A percentile compares a stretch with the other conserved stretches of the same genome.
These are phyloP conservation scores for Tryphoninae sp. DNA, from an alignment of 2,888 invertebrate genomes.

Conservation along the genomic window DNA sequence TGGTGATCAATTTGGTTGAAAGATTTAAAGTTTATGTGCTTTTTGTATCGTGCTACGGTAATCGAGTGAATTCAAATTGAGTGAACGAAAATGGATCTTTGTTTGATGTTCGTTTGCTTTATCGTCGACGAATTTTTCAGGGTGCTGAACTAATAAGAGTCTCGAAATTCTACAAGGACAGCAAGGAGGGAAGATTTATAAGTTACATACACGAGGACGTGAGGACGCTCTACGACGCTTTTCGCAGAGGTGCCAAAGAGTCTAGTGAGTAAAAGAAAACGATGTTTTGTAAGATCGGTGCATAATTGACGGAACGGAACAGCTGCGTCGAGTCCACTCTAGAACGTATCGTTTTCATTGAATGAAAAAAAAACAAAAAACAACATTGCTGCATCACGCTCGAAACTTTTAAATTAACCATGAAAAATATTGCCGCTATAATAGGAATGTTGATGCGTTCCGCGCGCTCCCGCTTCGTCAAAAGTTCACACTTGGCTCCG, in stretches of 20 bases:
- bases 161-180: slow-evolving; percentile 94
- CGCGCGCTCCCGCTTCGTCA: background rate
- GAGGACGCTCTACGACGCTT: slow-evolving; percentile 93
- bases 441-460: too few relatives aligned
- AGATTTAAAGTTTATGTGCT: too few relatives aligned
- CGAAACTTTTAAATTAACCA: slow-evolving; percentile 40
- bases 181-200: slow-evolving; percentile 92
- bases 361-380: too few relatives aligned
- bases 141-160: slow-evolving; percentile 94
- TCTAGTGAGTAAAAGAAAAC: slow-evolving; percentile 86
- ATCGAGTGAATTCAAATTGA: too few relatives aligned
- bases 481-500: slow-evolving; percentile 48
- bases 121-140: slow-evolving; percentile 83
- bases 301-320: background rate
- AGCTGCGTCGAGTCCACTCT: background rate
- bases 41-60: too few relatives aligned
- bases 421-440: slow-evolving; percentile 8
- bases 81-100: too few relatives aligned
- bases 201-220: slow-evolving; percentile 93
- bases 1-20: too few relatives aligned
- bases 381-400: background rate
- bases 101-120: too few relatives aligned
- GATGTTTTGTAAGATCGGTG: background rate
- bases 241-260: slow-evolving; percentile 95
- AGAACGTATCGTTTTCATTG: too few relatives aligned